Percentiles rank a stretch among this genome's conserved stretches.
Evolutionary conservation across 2,797 vertebrate genomes (phyloP).

Genomic region (Brachyalestes nurse): DNA sequence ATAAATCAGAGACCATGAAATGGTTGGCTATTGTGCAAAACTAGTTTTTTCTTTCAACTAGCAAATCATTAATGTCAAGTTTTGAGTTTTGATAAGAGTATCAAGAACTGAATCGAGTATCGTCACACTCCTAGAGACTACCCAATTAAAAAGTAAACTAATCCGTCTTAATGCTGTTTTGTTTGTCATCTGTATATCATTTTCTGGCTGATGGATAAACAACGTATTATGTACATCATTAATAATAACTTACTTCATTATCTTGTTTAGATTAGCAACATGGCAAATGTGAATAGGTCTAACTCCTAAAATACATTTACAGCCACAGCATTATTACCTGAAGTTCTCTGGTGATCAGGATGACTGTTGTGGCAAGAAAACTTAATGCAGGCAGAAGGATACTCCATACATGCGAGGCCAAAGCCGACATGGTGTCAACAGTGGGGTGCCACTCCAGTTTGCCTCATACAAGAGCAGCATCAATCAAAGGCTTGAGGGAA

Average conservation of each 20-base stretch:
- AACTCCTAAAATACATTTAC: conserved; percentile 14
- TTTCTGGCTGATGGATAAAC: not conserved
- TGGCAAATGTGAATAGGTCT: not conserved
- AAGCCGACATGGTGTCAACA: conserved; percentile 54
- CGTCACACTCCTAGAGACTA: too few species aligned
- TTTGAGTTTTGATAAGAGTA: not conserved
- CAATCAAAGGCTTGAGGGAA: conserved; percentile 30
- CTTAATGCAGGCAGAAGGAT: conserved; percentile 51
- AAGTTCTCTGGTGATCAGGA: conserved; percentile 53
- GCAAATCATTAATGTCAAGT: not conserved
- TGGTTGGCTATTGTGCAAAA: too few species aligned
- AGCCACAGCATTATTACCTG: conserved; percentile 57
- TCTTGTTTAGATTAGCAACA: not conserved
- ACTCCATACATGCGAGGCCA: conserved; percentile 59
- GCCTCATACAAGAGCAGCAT: conserved; percentile 13
- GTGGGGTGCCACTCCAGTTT: conserved; percentile 17
- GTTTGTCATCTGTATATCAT: not conserved
- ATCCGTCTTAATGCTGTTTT: too few species aligned
- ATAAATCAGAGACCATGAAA: too few species aligned
- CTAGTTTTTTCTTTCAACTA: too few species aligned
- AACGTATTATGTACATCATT: too few species aligned
- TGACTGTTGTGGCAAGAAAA: conserved; percentile 48
- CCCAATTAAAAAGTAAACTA: too few species aligned
- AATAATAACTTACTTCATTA: not conserved
- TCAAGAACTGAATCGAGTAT: not conserved